Base-by-base conservation (phyloP, 2,888 invertebrate genomes). In the Drosophila mimica region DNA sequence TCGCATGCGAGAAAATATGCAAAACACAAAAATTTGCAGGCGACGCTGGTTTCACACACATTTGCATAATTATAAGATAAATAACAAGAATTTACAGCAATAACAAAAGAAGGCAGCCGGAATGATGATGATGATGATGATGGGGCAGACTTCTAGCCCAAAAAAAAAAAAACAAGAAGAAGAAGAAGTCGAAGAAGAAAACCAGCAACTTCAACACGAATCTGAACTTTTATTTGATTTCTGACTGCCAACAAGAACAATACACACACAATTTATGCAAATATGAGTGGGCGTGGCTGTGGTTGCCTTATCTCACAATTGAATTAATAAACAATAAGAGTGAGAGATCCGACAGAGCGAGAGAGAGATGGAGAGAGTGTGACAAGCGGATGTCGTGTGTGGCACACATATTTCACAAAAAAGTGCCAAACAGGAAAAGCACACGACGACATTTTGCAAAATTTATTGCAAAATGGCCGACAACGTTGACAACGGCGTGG, bases 61-160 rank as follows among this genome's bases (percentile, higher is more conserved):
- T 88, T 88, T 89, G 69, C 88, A 88, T 88, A 88, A 88, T 88
- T 88, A 88, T 83, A 88, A 88, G 88, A 89, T 88, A 88, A 88
- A 88, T 86, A 88, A 88, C 79, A 76, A 85, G 88, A 85, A 79
- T 81, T 70, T 78, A 74, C 83, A 85, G 83, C 81, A 88, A 83
- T 67, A 88, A 87, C 72, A 83, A 48, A 34, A 51, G 33, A 56
- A n/a, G 36, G 46, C 49, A 43, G 34, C 40, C 20, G 54, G 54
- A 64, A 54, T 61, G 76, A 69, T 70, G 79, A 46, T 17, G 62
- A 54, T 61, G 76, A 69, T 70, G 79, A 46, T 17, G 62, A 71
- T 20, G 43, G 20, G 11, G 0, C 20, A 43, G 43, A 46, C 46
- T 8, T 46, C 8, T 15, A 46, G 15, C 8, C 46, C 46, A 25